Percentiles rank a stretch among this genome's conserved stretches.
Conservation (phyloP, 2,888 invertebrate species). For the Sylvicola cinctus region DNA sequence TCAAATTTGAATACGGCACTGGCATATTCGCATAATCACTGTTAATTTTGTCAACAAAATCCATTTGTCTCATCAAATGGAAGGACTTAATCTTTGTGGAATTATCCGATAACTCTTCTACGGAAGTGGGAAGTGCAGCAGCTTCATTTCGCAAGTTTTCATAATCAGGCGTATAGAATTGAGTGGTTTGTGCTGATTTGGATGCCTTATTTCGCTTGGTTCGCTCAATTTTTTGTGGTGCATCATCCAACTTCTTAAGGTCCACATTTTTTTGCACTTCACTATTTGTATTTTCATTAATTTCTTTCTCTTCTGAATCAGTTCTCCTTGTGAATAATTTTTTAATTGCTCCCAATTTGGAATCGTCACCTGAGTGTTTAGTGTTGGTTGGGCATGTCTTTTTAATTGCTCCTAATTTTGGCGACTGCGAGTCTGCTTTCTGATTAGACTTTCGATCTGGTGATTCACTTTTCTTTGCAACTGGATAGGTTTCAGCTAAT, state of each 20-base stretch:
- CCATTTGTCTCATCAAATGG: too few species aligned
- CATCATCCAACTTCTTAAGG: neutral
- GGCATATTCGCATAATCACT: too few species aligned
- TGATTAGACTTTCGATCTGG: constrained; percentile 12
- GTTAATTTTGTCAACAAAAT: too few species aligned
- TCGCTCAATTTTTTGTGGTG: neutral
- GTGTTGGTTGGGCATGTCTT: neutral
- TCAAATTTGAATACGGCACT: too few species aligned
- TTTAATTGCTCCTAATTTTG: constrained; percentile 1
- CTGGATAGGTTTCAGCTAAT: constrained; percentile 11
- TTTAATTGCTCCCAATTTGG: constrained; percentile 11
- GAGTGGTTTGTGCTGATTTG: too few species aligned
- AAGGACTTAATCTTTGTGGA: too few species aligned
- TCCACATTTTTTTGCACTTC: constrained; percentile 4
- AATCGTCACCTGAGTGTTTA: constrained; percentile 3
- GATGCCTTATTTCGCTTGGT: neutral
- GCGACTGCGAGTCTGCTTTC: constrained; percentile 9
- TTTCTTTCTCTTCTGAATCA: constrained; percentile 5
- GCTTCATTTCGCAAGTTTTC: too few species aligned
- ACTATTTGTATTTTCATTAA: constrained; percentile 3
- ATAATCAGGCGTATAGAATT: too few species aligned
- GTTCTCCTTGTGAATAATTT: constrained; percentile 8
- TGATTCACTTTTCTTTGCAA: constrained; percentile 6
- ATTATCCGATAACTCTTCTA: too few species aligned
- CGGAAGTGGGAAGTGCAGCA: too few species aligned